Conservation (phyloP, 2,888 invertebrate species). For the Scaptodrosophila latifasciaeformis region DNA sequence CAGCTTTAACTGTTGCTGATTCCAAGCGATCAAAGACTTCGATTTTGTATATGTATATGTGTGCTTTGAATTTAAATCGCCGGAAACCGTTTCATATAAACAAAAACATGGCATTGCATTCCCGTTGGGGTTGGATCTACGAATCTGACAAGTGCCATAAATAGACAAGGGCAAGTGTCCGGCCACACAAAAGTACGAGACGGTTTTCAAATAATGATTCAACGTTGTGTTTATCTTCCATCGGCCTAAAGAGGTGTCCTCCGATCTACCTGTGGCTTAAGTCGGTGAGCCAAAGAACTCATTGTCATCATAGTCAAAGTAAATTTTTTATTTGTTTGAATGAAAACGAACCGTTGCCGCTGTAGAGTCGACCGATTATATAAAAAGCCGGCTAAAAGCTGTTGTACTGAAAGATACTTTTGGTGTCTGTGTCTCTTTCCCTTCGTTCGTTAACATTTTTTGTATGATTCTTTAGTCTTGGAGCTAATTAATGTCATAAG, state of each 20-base stretch:
- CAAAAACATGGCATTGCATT: too few relatives aligned
- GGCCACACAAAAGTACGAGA: constrained; percentile 36
- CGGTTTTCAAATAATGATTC: constrained; percentile 19
- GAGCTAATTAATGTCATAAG: constrained; percentile 62
- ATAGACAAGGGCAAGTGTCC: constrained; percentile 48
- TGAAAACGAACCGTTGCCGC: constrained; percentile 9
- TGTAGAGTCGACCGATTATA: constrained; percentile 13
- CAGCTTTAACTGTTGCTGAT: constrained; percentile 17
- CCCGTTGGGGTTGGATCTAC: constrained; percentile 24
- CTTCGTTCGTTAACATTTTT: not conserved
- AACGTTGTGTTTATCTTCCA: constrained; percentile 34
- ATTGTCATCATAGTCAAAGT: constrained; percentile 45
- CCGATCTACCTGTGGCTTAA: too few relatives aligned
- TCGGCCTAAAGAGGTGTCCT: too few relatives aligned
- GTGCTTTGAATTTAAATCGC: constrained; percentile 66
- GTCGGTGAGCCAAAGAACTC: constrained; percentile 25
- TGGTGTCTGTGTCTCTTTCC: constrained; percentile 4
- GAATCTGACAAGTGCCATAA: constrained; percentile 58
- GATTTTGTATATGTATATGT: constrained; percentile 40
- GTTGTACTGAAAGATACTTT: constrained; percentile 16
- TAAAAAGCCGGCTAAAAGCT: constrained; percentile 11
- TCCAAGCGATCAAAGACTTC: constrained; percentile 35
- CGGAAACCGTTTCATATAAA: constrained; percentile 61
- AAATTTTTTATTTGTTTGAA: constrained; percentile 9
- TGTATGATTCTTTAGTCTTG: constrained; percentile 9